A percentile compares a stretch with the other conserved stretches of the same genome.
phyloP scores from a whole-genome alignment of 2,888 invertebrate species.

The Barypeithes pellucidus region DNA sequence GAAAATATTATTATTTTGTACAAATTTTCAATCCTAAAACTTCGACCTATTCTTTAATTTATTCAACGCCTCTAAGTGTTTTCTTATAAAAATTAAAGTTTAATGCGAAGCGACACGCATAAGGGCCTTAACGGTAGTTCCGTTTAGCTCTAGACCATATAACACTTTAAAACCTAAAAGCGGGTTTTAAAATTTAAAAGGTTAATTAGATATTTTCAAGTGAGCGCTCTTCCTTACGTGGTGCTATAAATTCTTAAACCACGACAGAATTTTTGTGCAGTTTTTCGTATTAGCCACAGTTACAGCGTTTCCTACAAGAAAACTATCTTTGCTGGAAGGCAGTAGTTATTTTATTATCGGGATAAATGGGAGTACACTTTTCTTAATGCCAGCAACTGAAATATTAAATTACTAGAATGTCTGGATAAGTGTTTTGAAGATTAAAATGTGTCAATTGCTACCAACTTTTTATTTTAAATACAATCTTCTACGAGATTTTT shows the following conservation, averaged over 20 bases:
- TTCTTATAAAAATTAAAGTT: constrained; percentile 32
- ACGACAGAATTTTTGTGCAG: constrained; percentile 50
- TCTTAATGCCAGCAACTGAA: constrained; percentile 46
- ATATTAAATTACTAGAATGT: constrained; percentile 44
- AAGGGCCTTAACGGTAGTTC: constrained; percentile 39
- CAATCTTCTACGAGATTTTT: no score
- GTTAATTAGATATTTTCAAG: constrained; percentile 55
- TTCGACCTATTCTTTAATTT: background rate
- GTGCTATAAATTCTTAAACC: constrained; percentile 53
- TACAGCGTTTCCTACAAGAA: constrained; percentile 46
- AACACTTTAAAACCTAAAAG: constrained; percentile 51
- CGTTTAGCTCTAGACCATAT: constrained; percentile 37
- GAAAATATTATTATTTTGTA: background rate
- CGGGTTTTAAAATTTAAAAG: constrained; percentile 51
- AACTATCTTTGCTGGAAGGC: constrained; percentile 46
- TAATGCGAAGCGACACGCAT: constrained; percentile 25
- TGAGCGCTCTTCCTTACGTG: constrained; percentile 52
- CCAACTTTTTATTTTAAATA: no score
- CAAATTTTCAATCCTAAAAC: background rate
- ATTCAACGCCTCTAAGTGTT: constrained; percentile 10
- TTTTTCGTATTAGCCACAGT: constrained; percentile 49
- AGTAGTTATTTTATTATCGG: constrained; percentile 52
- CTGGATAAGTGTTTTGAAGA: constrained; percentile 26
- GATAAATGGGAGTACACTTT: constrained; percentile 50
- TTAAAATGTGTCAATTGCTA: constrained; percentile 36